Evolutionary conservation across 2,113 vertebrate species (phyloP).

Genomic region (Monopterus albus): DNA sequence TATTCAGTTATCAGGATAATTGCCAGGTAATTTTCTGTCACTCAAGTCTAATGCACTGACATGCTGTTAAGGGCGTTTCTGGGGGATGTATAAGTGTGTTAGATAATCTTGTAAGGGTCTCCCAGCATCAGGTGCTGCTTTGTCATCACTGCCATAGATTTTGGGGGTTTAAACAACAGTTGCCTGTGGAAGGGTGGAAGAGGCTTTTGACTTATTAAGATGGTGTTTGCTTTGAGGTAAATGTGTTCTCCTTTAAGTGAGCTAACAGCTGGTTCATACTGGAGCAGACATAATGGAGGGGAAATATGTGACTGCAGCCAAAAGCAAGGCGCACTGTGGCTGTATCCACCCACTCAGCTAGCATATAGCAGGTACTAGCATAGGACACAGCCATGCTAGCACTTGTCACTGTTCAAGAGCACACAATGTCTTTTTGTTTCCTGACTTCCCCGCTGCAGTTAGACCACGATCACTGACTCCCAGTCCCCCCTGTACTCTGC

Average conservation of each 20-base stretch:
- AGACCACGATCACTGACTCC: not conserved
- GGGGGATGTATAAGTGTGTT: too few relatives aligned
- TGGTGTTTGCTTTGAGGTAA: not conserved
- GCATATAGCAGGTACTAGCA: not conserved
- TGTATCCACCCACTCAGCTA: not conserved
- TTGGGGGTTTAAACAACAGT: constrained; percentile 5
- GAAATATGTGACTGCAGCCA: constrained; percentile 21
- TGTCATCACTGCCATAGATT: constrained; percentile 15
- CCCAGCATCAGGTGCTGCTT: constrained; percentile 10
- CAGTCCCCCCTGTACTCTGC: not conserved
- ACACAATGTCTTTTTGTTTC: not conserved
- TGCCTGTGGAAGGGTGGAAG: constrained; percentile 1
- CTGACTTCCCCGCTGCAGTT: not conserved
- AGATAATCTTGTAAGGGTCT: constrained; percentile 16
- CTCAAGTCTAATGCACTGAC: not conserved
- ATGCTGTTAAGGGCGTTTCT: not conserved
- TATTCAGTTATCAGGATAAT: too few relatives aligned
- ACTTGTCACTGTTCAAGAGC: not conserved
- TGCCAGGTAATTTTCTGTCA: too few relatives aligned
- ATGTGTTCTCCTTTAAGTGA: not conserved
- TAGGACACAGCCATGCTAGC: too few relatives aligned
- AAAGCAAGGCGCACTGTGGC: constrained; percentile 14
- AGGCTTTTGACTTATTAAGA: not conserved
- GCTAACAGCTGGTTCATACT: constrained; percentile 24
- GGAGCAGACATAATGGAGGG: constrained; percentile 12